These are phyloP conservation scores for Poeciliopsis gracilis DNA, from an alignment of 2,797 vertebrate species.

Conservation along the genomic window DNA sequence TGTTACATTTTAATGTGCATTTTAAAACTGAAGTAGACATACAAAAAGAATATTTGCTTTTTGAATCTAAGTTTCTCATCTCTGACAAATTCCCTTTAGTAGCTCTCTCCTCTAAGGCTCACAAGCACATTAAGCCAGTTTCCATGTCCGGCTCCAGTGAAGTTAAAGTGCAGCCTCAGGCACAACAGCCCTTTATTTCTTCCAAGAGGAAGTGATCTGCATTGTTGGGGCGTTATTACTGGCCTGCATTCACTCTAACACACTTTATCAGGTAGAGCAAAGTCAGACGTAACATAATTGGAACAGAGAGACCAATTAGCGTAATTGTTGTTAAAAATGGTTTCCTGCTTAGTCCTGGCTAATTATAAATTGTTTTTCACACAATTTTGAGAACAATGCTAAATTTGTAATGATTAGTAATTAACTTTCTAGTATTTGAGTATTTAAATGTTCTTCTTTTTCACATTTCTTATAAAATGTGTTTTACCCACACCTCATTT, in stretches of 20 bases:
- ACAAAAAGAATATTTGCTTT: no score
- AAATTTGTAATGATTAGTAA: no score
- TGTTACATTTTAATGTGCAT: neutral
- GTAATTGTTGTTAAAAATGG: constrained; percentile 4
- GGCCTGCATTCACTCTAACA: constrained; percentile 41
- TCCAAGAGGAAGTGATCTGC: constrained; percentile 69
- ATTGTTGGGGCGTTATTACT: constrained; percentile 58
- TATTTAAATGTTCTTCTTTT: constrained; percentile 2
- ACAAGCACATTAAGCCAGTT: constrained; percentile 61
- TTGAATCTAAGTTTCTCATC: constrained; percentile 7
- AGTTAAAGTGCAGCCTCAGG: constrained; percentile 57
- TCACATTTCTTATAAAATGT: neutral
- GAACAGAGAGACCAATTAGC: constrained; percentile 38
- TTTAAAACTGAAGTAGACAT: neutral
- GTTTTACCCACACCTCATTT: neutral
- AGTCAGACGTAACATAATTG: constrained; percentile 38
- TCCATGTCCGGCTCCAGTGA: constrained; percentile 68
- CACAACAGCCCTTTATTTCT: constrained; percentile 43
- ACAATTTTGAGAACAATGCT: neutral
- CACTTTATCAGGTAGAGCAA: constrained; percentile 33
- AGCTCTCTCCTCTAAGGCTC: constrained; percentile 30
- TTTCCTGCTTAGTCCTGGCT: neutral
- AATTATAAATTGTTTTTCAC: neutral
- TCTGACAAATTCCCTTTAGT: constrained; percentile 38
- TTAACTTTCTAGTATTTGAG: neutral